These are phyloP conservation scores for Myodes glareolus DNA, from an alignment of 2,113 vertebrate genomes.

Conservation along the genomic window DNA sequence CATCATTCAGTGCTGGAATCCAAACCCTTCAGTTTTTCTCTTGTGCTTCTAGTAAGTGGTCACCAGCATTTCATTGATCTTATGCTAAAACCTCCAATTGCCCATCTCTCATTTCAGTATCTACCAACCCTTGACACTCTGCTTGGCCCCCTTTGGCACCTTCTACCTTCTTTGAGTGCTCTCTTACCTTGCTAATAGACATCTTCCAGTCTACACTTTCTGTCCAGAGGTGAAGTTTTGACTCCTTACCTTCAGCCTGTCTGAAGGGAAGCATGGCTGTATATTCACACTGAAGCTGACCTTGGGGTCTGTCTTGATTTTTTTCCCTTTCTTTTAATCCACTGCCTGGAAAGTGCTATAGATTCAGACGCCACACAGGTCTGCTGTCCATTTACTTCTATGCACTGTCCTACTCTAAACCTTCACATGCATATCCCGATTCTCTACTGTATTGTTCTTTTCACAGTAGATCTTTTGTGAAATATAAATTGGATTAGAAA, in stretches of 20 bases:
- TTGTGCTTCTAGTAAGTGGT: constrained; percentile 6
- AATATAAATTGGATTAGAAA: constrained; percentile 1
- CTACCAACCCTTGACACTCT: background rate
- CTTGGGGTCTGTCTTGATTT: background rate
- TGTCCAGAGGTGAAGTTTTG: background rate
- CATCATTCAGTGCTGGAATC: background rate
- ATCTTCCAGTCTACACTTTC: background rate
- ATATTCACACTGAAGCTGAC: background rate
- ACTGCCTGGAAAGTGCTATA: background rate
- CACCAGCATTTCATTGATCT: background rate
- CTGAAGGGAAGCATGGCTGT: background rate
- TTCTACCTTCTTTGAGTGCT: background rate
- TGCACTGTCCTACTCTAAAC: background rate
- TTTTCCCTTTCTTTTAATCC: background rate
- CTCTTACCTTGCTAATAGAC: background rate
- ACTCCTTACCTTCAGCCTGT: background rate
- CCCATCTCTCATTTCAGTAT: background rate
- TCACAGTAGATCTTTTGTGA: background rate
- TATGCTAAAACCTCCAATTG: background rate
- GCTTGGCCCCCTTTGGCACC: background rate
- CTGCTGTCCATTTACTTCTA: background rate
- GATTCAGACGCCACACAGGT: background rate
- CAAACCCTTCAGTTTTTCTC: background rate
- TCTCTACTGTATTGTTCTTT: background rate
- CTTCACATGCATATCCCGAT: background rate